Percentiles rank a stretch among this genome's conserved stretches.
These are phyloP conservation scores for Leptodirus hochenwartii DNA, from an alignment of 2,888 invertebrate species.

Conservation along the genomic window DNA sequence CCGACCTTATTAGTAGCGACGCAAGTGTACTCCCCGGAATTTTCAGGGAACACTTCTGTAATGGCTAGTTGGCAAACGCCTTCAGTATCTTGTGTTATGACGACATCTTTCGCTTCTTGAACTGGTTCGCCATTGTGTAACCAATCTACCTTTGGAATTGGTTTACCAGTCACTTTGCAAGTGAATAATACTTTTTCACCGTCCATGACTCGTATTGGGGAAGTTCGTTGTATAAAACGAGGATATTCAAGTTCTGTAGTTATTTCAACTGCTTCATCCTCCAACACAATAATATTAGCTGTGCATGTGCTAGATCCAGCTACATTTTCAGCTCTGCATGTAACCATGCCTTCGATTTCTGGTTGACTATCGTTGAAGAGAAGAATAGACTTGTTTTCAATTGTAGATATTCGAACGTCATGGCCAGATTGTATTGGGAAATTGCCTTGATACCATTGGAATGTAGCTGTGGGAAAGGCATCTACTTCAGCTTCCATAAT, in stretches of 20 bases:
- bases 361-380: slow-evolving; percentile 52
- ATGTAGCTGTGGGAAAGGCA: slow-evolving; percentile 62
- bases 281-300: slow-evolving; percentile 46
- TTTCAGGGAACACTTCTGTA: slow-evolving; percentile 78
- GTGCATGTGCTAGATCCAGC: slow-evolving; percentile 79
- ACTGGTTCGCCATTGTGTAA: slow-evolving; percentile 53
- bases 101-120: slow-evolving; percentile 58
- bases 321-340: slow-evolving; percentile 78
- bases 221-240: slow-evolving; percentile 52
- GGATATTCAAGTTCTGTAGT: slow-evolving; percentile 50
- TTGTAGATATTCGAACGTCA: slow-evolving; percentile 51
- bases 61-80: slow-evolving; percentile 67
- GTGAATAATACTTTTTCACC: slow-evolving; percentile 65
- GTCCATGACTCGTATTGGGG: slow-evolving; percentile 68
- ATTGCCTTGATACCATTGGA: slow-evolving; percentile 72
- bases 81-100: slow-evolving; percentile 53
- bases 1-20: slow-evolving; percentile 69
- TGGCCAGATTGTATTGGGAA: slow-evolving; percentile 51
- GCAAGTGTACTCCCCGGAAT: slow-evolving; percentile 74
- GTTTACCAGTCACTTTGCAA: slow-evolving; percentile 58
- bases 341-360: slow-evolving; percentile 57
- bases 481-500: slow-evolving; percentile 61
- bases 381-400: slow-evolving; percentile 62
- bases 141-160: slow-evolving; percentile 68
- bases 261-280: slow-evolving; percentile 36